phyloP scores from a whole-genome alignment of 2,113 vertebrate genomes.

The Urocynchramus pylzowi region DNA sequence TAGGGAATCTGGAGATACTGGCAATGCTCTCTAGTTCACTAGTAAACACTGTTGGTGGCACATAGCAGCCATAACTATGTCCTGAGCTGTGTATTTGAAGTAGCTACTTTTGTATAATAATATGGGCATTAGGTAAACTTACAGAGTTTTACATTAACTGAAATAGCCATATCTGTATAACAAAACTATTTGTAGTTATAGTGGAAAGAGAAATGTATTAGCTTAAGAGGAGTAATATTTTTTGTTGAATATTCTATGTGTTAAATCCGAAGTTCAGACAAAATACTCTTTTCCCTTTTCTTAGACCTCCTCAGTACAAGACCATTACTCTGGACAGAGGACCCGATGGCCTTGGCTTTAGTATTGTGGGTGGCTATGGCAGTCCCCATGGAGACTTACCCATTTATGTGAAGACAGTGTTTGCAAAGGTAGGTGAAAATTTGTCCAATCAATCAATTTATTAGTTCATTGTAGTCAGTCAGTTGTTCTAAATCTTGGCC shows the following conservation, averaged over 20 bases:
- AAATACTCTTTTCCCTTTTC: neutral
- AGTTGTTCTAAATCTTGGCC: conserved; percentile 26
- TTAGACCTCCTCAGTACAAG: conserved; percentile 93
- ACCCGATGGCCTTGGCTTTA: conserved; percentile 94
- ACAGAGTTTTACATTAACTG: neutral
- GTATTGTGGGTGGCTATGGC: conserved; percentile 93
- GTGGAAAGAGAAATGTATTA: neutral
- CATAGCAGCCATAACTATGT: neutral
- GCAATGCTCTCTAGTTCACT: neutral
- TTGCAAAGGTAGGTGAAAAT: conserved; percentile 83
- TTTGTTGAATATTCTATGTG: neutral
- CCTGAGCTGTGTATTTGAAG: neutral
- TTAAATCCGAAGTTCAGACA: neutral
- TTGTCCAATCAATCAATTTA: neutral
- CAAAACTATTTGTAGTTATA: neutral
- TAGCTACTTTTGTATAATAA: neutral
- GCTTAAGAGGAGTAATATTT: neutral
- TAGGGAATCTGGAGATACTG: neutral
- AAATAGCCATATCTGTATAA: neutral
- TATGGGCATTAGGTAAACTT: neutral
- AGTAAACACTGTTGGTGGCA: neutral
- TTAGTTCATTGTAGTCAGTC: conserved; percentile 15
- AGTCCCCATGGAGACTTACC: conserved; percentile 96
- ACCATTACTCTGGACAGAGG: conserved; percentile 89
- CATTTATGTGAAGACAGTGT: conserved; percentile 97